These are phyloP conservation scores for Selene dorsalis DNA, from an alignment of 2,797 vertebrate genomes.

Conservation along the genomic window DNA sequence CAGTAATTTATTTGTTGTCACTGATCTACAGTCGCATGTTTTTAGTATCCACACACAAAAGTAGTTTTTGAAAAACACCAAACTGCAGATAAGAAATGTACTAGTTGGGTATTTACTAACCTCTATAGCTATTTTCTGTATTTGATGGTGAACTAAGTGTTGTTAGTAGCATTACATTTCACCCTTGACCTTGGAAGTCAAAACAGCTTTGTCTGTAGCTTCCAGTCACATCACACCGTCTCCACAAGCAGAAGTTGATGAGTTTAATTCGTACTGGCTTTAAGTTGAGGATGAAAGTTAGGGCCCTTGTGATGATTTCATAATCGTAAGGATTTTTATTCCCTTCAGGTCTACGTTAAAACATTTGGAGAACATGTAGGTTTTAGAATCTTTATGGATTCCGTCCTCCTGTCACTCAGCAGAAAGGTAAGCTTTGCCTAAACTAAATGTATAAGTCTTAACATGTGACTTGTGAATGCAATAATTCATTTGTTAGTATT, in stretches of 20 bases:
- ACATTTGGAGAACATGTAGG: slow-evolving; percentile 96
- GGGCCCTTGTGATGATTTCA: not conserved
- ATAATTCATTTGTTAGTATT: not conserved
- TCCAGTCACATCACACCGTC: not conserved
- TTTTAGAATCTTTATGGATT: slow-evolving; percentile 98
- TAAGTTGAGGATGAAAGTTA: not conserved
- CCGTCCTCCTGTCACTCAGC: slow-evolving; percentile 93
- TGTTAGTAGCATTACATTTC: no score
- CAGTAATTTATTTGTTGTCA: slow-evolving; percentile 12
- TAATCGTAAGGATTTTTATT: not conserved
- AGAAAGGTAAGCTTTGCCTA: slow-evolving; percentile 88
- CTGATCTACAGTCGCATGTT: not conserved
- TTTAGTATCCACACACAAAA: not conserved
- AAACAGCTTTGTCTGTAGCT: not conserved
- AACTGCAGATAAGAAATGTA: not conserved
- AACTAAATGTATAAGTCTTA: not conserved
- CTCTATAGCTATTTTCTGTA: not conserved
- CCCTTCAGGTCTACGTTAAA: slow-evolving; percentile 91
- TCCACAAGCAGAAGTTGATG: not conserved
- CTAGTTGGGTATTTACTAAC: not conserved
- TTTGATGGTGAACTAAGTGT: no score
- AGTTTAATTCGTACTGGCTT: not conserved
- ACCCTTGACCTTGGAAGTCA: not conserved
- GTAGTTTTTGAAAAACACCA: not conserved
- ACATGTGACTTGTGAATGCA: no score